phyloP scores from a whole-genome alignment of 2,888 invertebrate species.

The Papilio gigon region DNA sequence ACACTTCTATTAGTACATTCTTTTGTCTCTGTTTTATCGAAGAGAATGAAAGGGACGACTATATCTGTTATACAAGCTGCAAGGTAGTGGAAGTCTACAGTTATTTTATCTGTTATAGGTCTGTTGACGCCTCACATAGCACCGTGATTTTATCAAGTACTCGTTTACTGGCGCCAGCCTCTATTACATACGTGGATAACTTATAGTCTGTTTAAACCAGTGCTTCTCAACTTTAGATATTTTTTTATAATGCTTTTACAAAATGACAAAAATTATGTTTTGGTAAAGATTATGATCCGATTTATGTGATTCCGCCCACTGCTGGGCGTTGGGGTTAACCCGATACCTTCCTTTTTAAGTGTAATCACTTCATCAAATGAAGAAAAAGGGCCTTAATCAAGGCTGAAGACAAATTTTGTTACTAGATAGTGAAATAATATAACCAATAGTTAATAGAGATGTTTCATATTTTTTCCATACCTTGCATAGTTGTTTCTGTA shows the following conservation, averaged over 20 bases:
- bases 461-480: too few relatives aligned
- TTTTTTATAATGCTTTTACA: not conserved
- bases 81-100: not conserved
- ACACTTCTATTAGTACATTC: not conserved
- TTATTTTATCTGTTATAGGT: conserved; percentile 62
- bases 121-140: conserved; percentile 65
- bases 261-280: too few relatives aligned
- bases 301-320: too few relatives aligned
- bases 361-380: too few relatives aligned
- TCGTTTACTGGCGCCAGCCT: conserved; percentile 73
- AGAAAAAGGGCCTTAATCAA: too few relatives aligned
- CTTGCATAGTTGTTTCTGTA: too few relatives aligned
- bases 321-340: too few relatives aligned
- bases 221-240: conserved; percentile 8
- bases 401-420: too few relatives aligned
- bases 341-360: too few relatives aligned
- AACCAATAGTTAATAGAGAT: too few relatives aligned
- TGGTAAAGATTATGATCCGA: too few relatives aligned
- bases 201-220: conserved; percentile 53
- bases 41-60: not conserved
- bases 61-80: not conserved
- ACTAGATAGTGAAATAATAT: too few relatives aligned
- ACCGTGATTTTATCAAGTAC: conserved; percentile 71
- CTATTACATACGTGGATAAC: conserved; percentile 60
- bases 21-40: not conserved